These are phyloP conservation scores for Melanotaenia duboulayi DNA, from an alignment of 2,113 vertebrate species.

Conservation along the genomic window DNA sequence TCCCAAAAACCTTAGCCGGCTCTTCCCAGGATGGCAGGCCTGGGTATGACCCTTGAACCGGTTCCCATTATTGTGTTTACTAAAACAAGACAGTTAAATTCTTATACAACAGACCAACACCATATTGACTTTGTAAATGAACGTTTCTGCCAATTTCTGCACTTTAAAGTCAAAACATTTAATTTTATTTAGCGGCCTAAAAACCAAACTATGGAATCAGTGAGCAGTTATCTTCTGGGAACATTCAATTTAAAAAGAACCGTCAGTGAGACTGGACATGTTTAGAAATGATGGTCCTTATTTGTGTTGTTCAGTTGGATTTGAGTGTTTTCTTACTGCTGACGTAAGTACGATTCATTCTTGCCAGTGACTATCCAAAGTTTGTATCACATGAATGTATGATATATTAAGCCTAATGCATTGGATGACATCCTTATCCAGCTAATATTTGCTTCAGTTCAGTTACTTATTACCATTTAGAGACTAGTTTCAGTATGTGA, in stretches of 20 bases:
- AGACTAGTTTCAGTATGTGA: neutral
- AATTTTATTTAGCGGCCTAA: neutral
- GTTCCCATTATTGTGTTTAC: too few relatives aligned
- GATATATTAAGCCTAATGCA: neutral
- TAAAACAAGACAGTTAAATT: too few relatives aligned
- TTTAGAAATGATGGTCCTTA: neutral
- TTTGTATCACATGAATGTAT: constrained; percentile 32
- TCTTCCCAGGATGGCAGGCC: constrained; percentile 94
- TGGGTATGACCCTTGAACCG: constrained; percentile 84
- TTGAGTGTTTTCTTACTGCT: constrained; percentile 20
- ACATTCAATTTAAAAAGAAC: neutral
- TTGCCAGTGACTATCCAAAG: neutral
- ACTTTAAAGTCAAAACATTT: neutral
- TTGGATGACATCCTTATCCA: neutral
- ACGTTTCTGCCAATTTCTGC: neutral
- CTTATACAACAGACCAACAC: neutral
- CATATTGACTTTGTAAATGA: neutral
- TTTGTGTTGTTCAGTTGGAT: neutral
- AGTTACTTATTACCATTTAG: neutral
- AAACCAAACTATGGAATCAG: neutral
- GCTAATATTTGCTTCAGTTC: neutral
- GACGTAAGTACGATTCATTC: neutral
- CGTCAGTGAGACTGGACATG: neutral
- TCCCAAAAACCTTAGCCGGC: constrained; percentile 93
- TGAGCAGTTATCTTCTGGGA: neutral